Evolutionary conservation across 2,113 vertebrate species (phyloP), one percentile per base, ranked within the genome.

Genomic region (Xiphophorus maculatus): DNA sequence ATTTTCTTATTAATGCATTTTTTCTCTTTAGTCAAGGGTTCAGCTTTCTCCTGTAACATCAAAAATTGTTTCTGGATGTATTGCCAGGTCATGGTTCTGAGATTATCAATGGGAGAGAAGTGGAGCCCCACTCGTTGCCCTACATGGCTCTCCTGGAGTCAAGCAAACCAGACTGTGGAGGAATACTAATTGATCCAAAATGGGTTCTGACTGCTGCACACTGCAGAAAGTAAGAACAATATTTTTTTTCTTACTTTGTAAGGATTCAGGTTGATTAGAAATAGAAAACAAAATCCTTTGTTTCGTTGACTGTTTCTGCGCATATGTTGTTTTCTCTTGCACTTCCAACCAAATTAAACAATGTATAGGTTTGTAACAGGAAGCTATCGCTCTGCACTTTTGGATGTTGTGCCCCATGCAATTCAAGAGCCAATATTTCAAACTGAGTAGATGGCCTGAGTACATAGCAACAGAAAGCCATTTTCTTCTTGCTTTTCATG

Each of bases 181-280:
- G 93, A 9, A 80, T 40, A 3, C 76, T 94, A n/a, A 91, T 94
- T 66, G 0, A 72, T 63, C 42, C 72, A 28, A 64, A 15, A 22
- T 94, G 91, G 92, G 87, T 94, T 42, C 85, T 94, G 71, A 94
- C 93, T 30, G 92, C 93, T 37, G 93, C 92, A 12, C 93, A 94
- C 78, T 94, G 93, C 63, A 0, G 0, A 0, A 0, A 11, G 91
- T 93, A 80, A 60, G 88, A 77, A 54, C 62, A 11, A 28, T 2
- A n/a, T 35, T 12, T 70, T 4, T 48, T 30, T 30, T 28, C 3
- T 2, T 3, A 1, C 32, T 27, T 6, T 27, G 11, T 19, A 65
- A 27, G 37, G 4, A 37, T 37, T 37, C 10, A 37, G 35, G 10
- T 3, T 37, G 35, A 7, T 54, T 3, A 54, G 51, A 54, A 22